Percentiles rank a stretch among this genome's conserved stretches.
These are phyloP conservation scores for Drosophila ezoana DNA, from an alignment of 2,888 invertebrate genomes.

Conservation along the genomic window DNA sequence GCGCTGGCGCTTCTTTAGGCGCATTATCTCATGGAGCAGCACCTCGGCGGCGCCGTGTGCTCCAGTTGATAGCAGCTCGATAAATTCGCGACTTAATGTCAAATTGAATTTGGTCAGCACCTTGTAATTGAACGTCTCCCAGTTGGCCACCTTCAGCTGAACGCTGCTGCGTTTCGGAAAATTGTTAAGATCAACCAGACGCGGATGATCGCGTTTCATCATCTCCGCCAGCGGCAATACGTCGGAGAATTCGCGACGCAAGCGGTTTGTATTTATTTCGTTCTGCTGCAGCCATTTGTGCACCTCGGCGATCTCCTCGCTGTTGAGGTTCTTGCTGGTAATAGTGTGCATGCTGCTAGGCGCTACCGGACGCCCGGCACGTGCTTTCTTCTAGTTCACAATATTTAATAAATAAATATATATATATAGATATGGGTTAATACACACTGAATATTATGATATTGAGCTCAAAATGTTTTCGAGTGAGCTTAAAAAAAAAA, in stretches of 20 bases:
- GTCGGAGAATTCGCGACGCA: slow-evolving; percentile 92
- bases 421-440: slow-evolving; percentile 10
- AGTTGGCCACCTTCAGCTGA: slow-evolving; percentile 90
- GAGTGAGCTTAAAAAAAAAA: slow-evolving; percentile 7
- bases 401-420: slow-evolving; percentile 9
- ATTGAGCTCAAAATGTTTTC: slow-evolving; percentile 6
- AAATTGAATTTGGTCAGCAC: slow-evolving; percentile 88
- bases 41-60: slow-evolving; percentile 89
- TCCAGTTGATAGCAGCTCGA: slow-evolving; percentile 88
- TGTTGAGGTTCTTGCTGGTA: slow-evolving; percentile 37
- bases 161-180: slow-evolving; percentile 90
- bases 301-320: slow-evolving; percentile 59
- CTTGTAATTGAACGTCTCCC: slow-evolving; percentile 92
- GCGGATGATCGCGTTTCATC: slow-evolving; percentile 89
- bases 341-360: slow-evolving; percentile 56
- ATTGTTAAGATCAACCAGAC: slow-evolving; percentile 91
- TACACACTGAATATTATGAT: slow-evolving; percentile 17
- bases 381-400: background rate
- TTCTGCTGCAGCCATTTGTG: slow-evolving; percentile 61
- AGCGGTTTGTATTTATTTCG: slow-evolving; percentile 63
- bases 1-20: slow-evolving; percentile 59
- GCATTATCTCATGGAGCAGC: slow-evolving; percentile 85
- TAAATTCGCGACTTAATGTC: slow-evolving; percentile 82
- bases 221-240: slow-evolving; percentile 89
- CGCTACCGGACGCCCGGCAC: background rate